Conservation (phyloP, 2,888 invertebrate species). For the Himalopsyche tibetana region DNA sequence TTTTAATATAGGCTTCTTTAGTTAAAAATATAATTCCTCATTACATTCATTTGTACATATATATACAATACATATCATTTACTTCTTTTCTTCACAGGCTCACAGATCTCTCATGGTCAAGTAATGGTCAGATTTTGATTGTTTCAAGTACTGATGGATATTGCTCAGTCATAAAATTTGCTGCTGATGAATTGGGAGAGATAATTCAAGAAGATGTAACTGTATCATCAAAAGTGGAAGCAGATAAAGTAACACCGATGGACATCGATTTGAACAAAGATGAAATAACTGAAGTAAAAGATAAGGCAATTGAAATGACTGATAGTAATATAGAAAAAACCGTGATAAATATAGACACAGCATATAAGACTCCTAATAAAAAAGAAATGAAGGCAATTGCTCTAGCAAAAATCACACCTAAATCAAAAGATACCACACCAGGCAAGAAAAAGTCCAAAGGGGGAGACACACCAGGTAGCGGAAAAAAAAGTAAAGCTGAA, state of each 20-base stretch:
- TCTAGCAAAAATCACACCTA: constrained; percentile 66
- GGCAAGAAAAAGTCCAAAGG: constrained; percentile 67
- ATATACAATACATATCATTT: neutral
- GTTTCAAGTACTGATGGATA: constrained; percentile 94
- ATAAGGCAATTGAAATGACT: constrained; percentile 51
- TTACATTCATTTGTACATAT: neutral
- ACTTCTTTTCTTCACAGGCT: constrained; percentile 72
- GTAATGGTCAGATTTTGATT: constrained; percentile 85
- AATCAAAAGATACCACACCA: constrained; percentile 65
- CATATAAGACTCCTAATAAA: constrained; percentile 47
- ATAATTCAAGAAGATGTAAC: constrained; percentile 39
- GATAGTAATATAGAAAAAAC: neutral
- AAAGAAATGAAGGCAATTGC: constrained; percentile 50
- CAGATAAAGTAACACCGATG: constrained; percentile 44
- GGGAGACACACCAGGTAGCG: constrained; percentile 66
- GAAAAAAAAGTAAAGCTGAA: constrained; percentile 68
- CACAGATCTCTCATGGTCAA: constrained; percentile 92
- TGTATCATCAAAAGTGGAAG: constrained; percentile 44
- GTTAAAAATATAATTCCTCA: neutral
- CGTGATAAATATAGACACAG: constrained; percentile 11
- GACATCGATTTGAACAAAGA: constrained; percentile 43
- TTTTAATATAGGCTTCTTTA: neutral
- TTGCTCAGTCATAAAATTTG: constrained; percentile 89
- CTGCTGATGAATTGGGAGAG: constrained; percentile 83
- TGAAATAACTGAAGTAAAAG: constrained; percentile 62